Percentiles rank a stretch among this genome's conserved stretches.
These are phyloP conservation scores for Chaitophorus viminalis DNA, from an alignment of 2,888 invertebrate genomes.

Conservation along the genomic window DNA sequence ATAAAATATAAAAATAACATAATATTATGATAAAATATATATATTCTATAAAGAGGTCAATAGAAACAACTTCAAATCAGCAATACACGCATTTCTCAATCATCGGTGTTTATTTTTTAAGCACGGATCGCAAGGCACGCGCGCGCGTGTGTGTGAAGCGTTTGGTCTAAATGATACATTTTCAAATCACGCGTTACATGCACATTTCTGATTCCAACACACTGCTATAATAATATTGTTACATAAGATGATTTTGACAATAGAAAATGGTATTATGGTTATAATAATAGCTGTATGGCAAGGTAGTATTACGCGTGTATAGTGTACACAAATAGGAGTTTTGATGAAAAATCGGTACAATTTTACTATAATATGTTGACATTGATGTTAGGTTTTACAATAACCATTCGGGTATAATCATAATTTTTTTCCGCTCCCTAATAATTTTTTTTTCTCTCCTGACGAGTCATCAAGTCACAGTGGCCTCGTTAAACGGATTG, in stretches of 20 bases:
- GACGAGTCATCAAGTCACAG: background rate
- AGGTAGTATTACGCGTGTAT: too few relatives aligned
- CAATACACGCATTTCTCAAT: conserved; percentile 42
- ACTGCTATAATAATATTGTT: too few relatives aligned
- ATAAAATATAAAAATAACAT: conserved; percentile 27
- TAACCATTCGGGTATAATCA: background rate
- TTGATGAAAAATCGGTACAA: background rate
- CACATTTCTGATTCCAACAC: background rate
- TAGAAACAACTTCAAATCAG: conserved; percentile 45
- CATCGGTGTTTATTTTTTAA: conserved; percentile 16
- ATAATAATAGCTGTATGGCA: too few relatives aligned
- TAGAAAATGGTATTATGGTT: background rate
- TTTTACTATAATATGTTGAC: too few relatives aligned
- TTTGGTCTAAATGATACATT: conserved; percentile 20
- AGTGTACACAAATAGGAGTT: background rate
- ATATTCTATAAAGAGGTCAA: conserved; percentile 33
- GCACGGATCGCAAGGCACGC: background rate
- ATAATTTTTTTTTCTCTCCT: too few relatives aligned
- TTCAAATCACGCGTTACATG: background rate
- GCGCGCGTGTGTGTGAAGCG: background rate
- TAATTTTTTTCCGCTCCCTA: background rate
- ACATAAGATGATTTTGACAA: background rate
- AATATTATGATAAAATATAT: conserved; percentile 11
- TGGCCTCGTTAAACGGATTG: background rate
- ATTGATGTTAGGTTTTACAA: too few relatives aligned